phyloP scores from a whole-genome alignment of 2,113 vertebrate genomes.

The Saguinus midas region DNA sequence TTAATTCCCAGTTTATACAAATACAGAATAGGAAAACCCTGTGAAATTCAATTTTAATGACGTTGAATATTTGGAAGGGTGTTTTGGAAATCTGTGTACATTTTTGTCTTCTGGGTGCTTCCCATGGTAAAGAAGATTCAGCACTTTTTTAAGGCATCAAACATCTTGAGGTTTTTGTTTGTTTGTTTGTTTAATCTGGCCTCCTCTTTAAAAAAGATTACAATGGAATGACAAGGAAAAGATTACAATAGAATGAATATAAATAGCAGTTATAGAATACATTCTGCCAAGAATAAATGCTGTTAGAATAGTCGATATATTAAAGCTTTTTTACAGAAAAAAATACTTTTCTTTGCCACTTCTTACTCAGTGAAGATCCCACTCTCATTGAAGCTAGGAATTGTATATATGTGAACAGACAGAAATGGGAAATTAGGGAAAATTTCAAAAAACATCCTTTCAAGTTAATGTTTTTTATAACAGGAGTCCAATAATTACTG shows the following conservation, averaged over 20 bases:
- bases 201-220: slow-evolving; percentile 57
- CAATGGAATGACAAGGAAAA: slow-evolving; percentile 46
- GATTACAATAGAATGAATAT: slow-evolving; percentile 65
- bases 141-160: not conserved
- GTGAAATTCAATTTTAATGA: slow-evolving; percentile 45
- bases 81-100: slow-evolving; percentile 25
- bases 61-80: slow-evolving; percentile 7
- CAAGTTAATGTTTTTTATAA: not conserved
- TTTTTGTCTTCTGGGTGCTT: slow-evolving; percentile 41
- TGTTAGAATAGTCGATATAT: slow-evolving; percentile 24
- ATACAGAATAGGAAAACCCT: not conserved
- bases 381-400: not conserved
- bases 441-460: slow-evolving; percentile 4
- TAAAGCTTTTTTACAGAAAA: slow-evolving; percentile 15
- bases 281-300: slow-evolving; percentile 58
- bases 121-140: slow-evolving; percentile 20
- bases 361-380: slow-evolving; percentile 12
- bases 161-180: slow-evolving; percentile 42
- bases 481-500: not conserved
- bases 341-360: slow-evolving; percentile 4
- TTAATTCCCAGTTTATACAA: slow-evolving; percentile 39
- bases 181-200: not conserved
- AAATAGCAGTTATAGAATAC: slow-evolving; percentile 42
- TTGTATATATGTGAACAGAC: not conserved
- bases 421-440: slow-evolving; percentile 19